Base-by-base conservation (phyloP, 2,113 vertebrate species). In the Microcebus murinus region DNA sequence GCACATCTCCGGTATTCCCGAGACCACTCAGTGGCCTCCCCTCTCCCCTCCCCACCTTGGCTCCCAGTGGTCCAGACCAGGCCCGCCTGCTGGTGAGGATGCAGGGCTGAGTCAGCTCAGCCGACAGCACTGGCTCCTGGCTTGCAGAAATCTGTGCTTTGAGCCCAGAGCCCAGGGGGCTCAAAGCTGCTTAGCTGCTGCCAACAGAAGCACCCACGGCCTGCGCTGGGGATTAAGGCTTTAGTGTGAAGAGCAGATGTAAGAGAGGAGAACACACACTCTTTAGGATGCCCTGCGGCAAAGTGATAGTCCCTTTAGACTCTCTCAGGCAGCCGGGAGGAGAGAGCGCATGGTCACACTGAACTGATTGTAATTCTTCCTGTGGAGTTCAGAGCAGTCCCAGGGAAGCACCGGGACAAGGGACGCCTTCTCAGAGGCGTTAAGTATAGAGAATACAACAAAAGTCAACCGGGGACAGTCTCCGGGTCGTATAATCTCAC, bases 181-280 rank as follows among this genome's bases (percentile, higher is more conserved):
- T 96, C 73, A 89, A 77, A 93, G 95, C 74, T n/a, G 92, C 89
- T 94, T 90, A 81, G 84, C 79, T 31, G 57, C 10, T 0, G 61
- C 73, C 31, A 31, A 91, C 61, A 86, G 61, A 82, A 79, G 73
- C 42, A 83, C 23, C 85, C 86, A 91, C 1, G 2, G 42, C 34
- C 80, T 36, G 50, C 0, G 0, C 1, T 80, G 36, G 91, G 91
- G 91, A 91, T 96, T 70, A 97, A 93, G 63, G 84, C 68, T 87
- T 94, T 84, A 96, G 71, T 80, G 34, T 91, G 79, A 96, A 93
- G 91, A 94, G 79, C 74, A 95, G 86, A 90, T 67, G n/a, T 65
- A 89, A 92, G 85, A 81, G 87, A 93, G 73, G 63, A 84, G 91
- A 95, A 93, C 50, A 70, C 34, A 91, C 25, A 27, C 48, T 89